Evolutionary conservation across 2,113 vertebrate genomes (phyloP).

Genomic region (Bubo bubo): DNA sequence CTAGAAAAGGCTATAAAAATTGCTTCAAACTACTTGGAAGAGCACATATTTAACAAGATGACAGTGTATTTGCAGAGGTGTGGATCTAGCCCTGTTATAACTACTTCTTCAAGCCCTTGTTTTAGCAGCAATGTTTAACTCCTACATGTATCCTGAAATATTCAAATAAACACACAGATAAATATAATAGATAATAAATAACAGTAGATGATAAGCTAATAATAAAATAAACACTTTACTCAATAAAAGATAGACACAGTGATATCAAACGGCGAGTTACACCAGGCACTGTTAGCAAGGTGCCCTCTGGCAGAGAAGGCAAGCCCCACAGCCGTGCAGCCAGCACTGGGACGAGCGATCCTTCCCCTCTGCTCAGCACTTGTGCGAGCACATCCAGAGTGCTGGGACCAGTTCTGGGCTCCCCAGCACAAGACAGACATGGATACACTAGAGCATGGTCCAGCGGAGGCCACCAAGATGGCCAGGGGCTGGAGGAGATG

Average conservation of each 20-base stretch:
- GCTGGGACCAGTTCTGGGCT: background rate
- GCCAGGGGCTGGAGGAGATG: background rate
- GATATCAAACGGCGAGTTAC: fast-evolving
- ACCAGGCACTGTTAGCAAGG: background rate
- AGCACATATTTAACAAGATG: background rate
- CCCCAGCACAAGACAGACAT: background rate
- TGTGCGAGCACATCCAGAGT: background rate
- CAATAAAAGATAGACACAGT: background rate
- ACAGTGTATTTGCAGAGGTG: background rate
- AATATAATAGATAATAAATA: background rate
- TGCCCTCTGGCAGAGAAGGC: background rate
- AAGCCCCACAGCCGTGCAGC: fast-evolving
- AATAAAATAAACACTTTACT: background rate
- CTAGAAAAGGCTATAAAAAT: background rate
- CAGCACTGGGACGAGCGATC: background rate
- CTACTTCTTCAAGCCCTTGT: background rate
- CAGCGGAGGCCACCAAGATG: background rate
- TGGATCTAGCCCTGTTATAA: background rate
- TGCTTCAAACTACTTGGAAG: background rate
- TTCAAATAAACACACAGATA: background rate
- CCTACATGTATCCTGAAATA: background rate
- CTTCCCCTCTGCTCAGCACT: background rate
- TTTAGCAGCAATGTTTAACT: background rate
- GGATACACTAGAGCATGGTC: background rate
- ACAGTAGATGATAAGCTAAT: background rate